Evolutionary conservation across 2,888 invertebrate species (phyloP), one percentile per base, ranked within the genome.

Genomic region (Lasioglossum marginatum): DNA sequence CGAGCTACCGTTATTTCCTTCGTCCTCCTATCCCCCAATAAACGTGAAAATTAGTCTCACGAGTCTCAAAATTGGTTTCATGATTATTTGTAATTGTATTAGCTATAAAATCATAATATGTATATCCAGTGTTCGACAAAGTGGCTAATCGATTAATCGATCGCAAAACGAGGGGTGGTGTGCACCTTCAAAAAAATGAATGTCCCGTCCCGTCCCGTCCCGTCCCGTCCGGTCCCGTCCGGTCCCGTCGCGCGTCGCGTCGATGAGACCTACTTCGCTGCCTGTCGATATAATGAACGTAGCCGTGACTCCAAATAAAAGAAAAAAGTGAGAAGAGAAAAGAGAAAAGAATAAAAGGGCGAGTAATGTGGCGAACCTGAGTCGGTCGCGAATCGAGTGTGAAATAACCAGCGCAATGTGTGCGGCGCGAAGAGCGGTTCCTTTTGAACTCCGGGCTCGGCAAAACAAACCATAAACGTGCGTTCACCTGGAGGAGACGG

Each of bases 301-400:
- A 14, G 19, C 37, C 68, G n/a, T 57, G n/a, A 23, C n/a, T 52
- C 5, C 0, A 34, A 37, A 37, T 19, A 23, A 68, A 23, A 34
- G 37, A 37, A 5, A 37, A 34, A 34, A 40, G 40, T 12, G 40
- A 40, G 12, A 40, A 10, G 40, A 40, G 12, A 43, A 12, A 43
- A 0, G 37, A 6, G 12, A 40, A 34, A 23, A 43, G n/a, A 45
- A 31, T 12, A 27, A 43, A 31, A 48, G 27, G 45, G n/a, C 40
- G 43, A 70, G 40, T 27, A 71, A 27, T 71, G 86, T 78, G 85
- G 83, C 76, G 85, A 91, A 91, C 89, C 12, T 1, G 89, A 87
- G 89, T 87, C 87, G 90, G 91, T 91, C 89, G 88, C 77, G 91
- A 89, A 83, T 88, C 91, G 87, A 92, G 93, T 92, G 93, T 92